Percentiles rank a stretch among this genome's conserved stretches.
phyloP scores from a whole-genome alignment of 2,888 invertebrate species.

The Thymelicus sylvestris region DNA sequence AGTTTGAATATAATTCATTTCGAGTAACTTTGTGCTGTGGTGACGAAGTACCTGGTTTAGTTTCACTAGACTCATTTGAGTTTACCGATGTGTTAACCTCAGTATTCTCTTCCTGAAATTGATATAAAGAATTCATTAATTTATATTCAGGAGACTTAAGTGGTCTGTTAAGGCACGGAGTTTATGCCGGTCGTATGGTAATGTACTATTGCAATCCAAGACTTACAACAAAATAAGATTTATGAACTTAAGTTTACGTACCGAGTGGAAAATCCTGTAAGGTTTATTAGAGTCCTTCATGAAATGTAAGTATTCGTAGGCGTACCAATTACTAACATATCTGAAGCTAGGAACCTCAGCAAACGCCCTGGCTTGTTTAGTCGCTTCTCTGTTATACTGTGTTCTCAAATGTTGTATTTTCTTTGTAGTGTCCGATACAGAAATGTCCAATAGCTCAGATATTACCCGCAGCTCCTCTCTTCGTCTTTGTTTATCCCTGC shows the following conservation, averaged over 20 bases:
- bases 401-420: constrained; percentile 86
- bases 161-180: too few species aligned
- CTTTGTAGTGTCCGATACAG: constrained; percentile 80
- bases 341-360: constrained; percentile 81
- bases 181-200: too few species aligned
- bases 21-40: constrained; percentile 64
- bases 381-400: constrained; percentile 85
- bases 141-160: too few species aligned
- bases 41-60: constrained; percentile 58
- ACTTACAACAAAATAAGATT: too few species aligned
- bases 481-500: constrained; percentile 76
- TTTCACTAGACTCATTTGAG: constrained; percentile 55
- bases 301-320: constrained; percentile 85
- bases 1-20: constrained; percentile 53
- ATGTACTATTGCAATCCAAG: too few species aligned
- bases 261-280: constrained; percentile 67
- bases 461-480: constrained; percentile 73
- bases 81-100: constrained; percentile 53
- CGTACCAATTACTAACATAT: constrained; percentile 82
- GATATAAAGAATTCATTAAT: neutral
- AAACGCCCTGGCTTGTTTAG: constrained; percentile 78
- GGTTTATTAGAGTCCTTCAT: constrained; percentile 83
- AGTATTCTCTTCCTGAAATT: constrained; percentile 64
- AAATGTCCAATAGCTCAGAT: constrained; percentile 66
- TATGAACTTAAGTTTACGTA: constrained; percentile 49